These are phyloP conservation scores for Osmerus eperlanus DNA, from an alignment of 2,113 vertebrate species.

Conservation along the genomic window DNA sequence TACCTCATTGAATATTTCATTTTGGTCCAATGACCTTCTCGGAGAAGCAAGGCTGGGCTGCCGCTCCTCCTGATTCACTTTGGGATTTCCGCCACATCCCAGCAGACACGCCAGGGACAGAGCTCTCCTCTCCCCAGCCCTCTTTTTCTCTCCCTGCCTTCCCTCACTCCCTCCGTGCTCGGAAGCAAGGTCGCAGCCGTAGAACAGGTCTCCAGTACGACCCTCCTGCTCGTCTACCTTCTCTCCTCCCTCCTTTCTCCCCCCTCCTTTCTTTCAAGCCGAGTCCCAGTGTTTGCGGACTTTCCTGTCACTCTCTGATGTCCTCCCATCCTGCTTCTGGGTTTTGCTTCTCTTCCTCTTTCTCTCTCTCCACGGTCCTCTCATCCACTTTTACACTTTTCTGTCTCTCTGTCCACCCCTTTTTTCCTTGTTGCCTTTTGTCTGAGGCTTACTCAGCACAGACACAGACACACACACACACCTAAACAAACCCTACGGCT, in stretches of 20 bases:
- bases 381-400: background rate
- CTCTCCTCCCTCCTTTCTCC: background rate
- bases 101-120: too few species aligned
- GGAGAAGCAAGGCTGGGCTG: background rate
- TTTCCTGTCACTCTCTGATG: too few species aligned
- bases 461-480: background rate
- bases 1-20: background rate
- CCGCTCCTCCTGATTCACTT: too few species aligned
- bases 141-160: background rate
- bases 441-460: background rate
- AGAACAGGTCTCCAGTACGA: too few species aligned
- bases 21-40: conserved; percentile 38
- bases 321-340: too few species aligned
- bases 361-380: background rate
- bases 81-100: too few species aligned
- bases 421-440: background rate
- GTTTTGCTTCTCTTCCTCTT: background rate
- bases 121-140: too few species aligned
- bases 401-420: background rate
- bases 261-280: background rate
- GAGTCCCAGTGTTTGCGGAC: too few species aligned
- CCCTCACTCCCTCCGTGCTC: too few species aligned
- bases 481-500: background rate
- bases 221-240: background rate
- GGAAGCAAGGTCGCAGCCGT: too few species aligned